Percentiles rank a stretch among this genome's conserved stretches.
Conservation (phyloP, 2,113 vertebrate species). For the Apodemus speciosus region DNA sequence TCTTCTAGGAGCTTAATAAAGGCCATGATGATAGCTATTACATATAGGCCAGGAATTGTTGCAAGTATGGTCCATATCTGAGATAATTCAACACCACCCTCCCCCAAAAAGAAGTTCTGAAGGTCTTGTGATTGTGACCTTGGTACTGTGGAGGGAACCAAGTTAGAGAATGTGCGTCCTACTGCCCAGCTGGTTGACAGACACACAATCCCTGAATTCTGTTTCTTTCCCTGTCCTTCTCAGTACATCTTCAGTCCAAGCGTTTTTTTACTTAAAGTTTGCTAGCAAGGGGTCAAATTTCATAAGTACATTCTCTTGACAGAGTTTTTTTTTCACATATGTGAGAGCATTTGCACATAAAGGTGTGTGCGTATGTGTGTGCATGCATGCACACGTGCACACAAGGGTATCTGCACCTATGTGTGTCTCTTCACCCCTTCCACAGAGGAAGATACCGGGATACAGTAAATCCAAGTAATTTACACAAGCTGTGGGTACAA, state of each 20-base stretch:
- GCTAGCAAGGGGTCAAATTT: neutral
- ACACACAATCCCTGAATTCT: neutral
- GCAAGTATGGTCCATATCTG: neutral
- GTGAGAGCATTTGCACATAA: neutral
- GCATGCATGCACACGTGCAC: neutral
- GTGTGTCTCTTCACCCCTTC: fast-evolving
- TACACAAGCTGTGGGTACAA: neutral
- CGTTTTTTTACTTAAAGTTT: neutral
- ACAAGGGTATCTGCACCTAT: neutral
- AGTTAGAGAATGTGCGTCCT: neutral
- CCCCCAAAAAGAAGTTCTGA: neutral
- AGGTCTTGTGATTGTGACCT: too few relatives aligned
- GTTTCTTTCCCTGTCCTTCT: neutral
- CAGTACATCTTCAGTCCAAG: neutral
- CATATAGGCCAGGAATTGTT: neutral
- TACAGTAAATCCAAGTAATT: neutral
- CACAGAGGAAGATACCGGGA: neutral
- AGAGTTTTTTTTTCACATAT: neutral
- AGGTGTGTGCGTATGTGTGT: neutral
- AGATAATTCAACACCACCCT: neutral
- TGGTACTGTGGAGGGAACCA: neutral
- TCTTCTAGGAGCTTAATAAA: neutral
- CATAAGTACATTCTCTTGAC: neutral
- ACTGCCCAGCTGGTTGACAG: too few relatives aligned
- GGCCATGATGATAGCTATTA: neutral